phyloP scores from a whole-genome alignment of 2,888 invertebrate genomes.

The Thereva unica region DNA sequence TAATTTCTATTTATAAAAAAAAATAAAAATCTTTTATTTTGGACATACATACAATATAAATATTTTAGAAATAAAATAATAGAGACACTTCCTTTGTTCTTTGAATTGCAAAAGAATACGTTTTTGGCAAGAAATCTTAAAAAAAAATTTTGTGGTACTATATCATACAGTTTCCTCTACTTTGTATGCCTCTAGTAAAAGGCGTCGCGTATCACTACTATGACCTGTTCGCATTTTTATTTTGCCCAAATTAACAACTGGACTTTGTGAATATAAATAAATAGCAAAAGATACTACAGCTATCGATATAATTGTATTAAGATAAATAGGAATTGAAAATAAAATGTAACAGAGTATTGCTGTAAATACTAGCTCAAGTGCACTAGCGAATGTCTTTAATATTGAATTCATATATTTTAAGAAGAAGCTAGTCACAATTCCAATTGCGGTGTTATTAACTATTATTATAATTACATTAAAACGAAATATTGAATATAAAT shows the following conservation, averaged over 20 bases:
- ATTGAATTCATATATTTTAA: slow-evolving; percentile 92
- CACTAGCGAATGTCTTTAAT: slow-evolving; percentile 93
- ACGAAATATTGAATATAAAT: slow-evolving; percentile 64
- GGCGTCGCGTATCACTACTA: background rate
- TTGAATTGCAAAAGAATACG: background rate
- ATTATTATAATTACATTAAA: slow-evolving; percentile 79
- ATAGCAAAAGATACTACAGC: slow-evolving; percentile 81
- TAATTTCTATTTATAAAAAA: too few relatives aligned
- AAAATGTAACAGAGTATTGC: slow-evolving; percentile 84
- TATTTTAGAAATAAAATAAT: background rate
- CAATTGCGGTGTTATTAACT: slow-evolving; percentile 86
- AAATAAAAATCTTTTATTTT: too few relatives aligned
- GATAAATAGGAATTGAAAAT: slow-evolving; percentile 82
- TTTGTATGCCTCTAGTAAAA: background rate
- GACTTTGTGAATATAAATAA: slow-evolving; percentile 86
- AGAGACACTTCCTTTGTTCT: background rate
- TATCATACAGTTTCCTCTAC: slow-evolving; percentile 12
- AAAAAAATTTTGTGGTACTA: background rate
- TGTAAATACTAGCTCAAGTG: slow-evolving; percentile 87
- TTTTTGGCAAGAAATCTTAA: background rate
- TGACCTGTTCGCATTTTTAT: slow-evolving; percentile 35
- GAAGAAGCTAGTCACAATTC: slow-evolving; percentile 93
- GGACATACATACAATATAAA: background rate
- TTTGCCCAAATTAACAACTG: slow-evolving; percentile 68
- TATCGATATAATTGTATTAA: slow-evolving; percentile 81